Conservation (phyloP, 2,113 vertebrate genomes). For the Hiodon tergisus region DNA sequence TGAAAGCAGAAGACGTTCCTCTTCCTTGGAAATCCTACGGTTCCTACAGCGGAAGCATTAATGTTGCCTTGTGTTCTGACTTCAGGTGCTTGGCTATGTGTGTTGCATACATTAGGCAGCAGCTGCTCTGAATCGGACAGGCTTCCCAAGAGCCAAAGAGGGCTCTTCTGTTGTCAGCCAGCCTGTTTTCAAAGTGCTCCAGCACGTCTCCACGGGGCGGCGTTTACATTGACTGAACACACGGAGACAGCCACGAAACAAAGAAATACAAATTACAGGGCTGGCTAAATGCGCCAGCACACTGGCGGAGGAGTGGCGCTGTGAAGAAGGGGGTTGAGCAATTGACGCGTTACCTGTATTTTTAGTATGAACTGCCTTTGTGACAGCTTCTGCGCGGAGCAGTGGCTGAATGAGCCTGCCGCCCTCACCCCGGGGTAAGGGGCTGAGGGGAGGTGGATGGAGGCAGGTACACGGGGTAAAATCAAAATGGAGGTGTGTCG, state of each 20-base stretch:
- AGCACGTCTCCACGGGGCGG: no score
- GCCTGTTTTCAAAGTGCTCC: no score
- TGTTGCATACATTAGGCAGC: slow-evolving; percentile 33
- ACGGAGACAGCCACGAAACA: no score
- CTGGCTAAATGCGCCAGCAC: no score
- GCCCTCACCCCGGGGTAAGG: slow-evolving; percentile 35
- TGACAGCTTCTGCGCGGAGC: slow-evolving; percentile 58
- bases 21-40: slow-evolving; percentile 44
- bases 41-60: slow-evolving; percentile 55
- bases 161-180: no score
- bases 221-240: no score
- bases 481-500: slow-evolving; percentile 63
- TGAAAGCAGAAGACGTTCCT: slow-evolving; percentile 24
- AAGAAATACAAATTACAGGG: no score
- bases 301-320: no score
- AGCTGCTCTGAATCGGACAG: slow-evolving; percentile 26
- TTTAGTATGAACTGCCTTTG: slow-evolving; percentile 35
- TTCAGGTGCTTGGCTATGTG: slow-evolving; percentile 50
- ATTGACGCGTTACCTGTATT: no score
- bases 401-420: slow-evolving; percentile 48
- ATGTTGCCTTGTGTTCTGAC: slow-evolving; percentile 54
- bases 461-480: slow-evolving; percentile 35
- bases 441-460: slow-evolving; percentile 35
- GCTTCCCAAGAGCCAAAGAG: no score
- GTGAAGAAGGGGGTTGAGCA: no score